phyloP scores from a whole-genome alignment of 2,888 invertebrate species.

The Drosophila peninsularis region DNA sequence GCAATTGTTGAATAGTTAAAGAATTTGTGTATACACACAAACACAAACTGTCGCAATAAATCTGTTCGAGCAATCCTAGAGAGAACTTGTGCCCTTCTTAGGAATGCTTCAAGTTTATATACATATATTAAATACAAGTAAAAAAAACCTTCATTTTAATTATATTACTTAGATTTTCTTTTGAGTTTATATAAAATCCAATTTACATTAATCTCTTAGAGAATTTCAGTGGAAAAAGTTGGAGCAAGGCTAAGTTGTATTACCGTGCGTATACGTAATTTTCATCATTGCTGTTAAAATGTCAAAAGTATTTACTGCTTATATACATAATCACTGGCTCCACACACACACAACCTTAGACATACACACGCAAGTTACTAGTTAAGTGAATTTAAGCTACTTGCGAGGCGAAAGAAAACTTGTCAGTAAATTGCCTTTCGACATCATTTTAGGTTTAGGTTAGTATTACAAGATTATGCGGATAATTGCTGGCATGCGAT shows the following conservation, averaged over 20 bases:
- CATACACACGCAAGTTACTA: conserved; percentile 29
- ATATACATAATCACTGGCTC: conserved; percentile 41
- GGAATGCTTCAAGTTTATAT: not conserved
- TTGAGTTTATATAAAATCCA: not conserved
- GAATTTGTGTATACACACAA: conserved; percentile 2
- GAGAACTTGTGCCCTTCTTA: not conserved
- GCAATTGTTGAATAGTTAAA: conserved; percentile 3
- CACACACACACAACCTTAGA: conserved; percentile 9
- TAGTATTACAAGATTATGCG: conserved; percentile 79
- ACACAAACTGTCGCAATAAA: not conserved
- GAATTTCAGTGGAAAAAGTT: conserved; percentile 2
- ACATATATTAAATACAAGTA: not conserved
- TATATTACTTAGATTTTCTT: not conserved
- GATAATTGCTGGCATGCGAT: conserved; percentile 78
- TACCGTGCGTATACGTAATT: conserved; percentile 48
- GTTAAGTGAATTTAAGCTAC: conserved; percentile 58
- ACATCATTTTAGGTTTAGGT: conserved; percentile 56
- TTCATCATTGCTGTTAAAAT: conserved; percentile 37
- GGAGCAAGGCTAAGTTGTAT: not conserved
- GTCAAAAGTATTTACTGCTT: conserved; percentile 47
- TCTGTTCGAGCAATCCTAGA: not conserved
- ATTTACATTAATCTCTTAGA: conserved; percentile 6
- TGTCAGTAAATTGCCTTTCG: conserved; percentile 57
- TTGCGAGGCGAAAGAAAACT: conserved; percentile 32
- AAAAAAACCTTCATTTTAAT: conserved; percentile 2